Evolutionary conservation across 2,888 invertebrate species (phyloP), one percentile per base, ranked within the genome.

Genomic region (Pterobdella sp.): DNA sequence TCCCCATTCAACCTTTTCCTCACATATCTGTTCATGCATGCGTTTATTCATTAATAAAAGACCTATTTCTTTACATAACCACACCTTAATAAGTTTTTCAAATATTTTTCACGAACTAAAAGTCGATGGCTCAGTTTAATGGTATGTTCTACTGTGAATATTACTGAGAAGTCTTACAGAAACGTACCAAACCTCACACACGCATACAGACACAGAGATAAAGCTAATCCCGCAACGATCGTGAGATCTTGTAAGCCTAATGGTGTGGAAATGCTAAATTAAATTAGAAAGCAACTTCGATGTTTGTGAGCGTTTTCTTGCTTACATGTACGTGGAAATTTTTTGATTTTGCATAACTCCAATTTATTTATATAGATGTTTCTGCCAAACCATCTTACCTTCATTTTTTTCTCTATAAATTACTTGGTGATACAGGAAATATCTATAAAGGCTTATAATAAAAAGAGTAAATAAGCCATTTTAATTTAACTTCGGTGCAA

Each of bases 211-310:
- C 49, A 22, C 7, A 42, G 49, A 7, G 49, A 22, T 7, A 42
- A 42, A 42, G 49, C 68, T 68, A 68, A 68, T 68, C 68, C 56
- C 60, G 52, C 32, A 68, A 56, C 72, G n/a, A 22, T n/a, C 49
- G 36, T 67, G 64, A 36, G 42, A 42, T 67, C 74, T 66, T 73
- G 73, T 70, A 72, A 74, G 74, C 42, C 80, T 81, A 82, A 82
- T 81, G 80, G 80, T 78, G 76, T 78, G 77, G 79, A 80, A 81
- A 81, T 81, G 79, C 80, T 80, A 81, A 81, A 81, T 81, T 81
- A 80, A 81, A 80, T 81, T 81, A 81, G 80, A 81, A 80, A 81
- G 7, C 42, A 7, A 18, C 10, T 7, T 42, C 42, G 42, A 18
- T 14, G 18, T 42, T 14, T 7, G 10, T 42, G 42, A 18, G 7